Evolutionary conservation across 2,113 vertebrate genomes (phyloP), one percentile per base, ranked within the genome.

Genomic region (Passer montanus): DNA sequence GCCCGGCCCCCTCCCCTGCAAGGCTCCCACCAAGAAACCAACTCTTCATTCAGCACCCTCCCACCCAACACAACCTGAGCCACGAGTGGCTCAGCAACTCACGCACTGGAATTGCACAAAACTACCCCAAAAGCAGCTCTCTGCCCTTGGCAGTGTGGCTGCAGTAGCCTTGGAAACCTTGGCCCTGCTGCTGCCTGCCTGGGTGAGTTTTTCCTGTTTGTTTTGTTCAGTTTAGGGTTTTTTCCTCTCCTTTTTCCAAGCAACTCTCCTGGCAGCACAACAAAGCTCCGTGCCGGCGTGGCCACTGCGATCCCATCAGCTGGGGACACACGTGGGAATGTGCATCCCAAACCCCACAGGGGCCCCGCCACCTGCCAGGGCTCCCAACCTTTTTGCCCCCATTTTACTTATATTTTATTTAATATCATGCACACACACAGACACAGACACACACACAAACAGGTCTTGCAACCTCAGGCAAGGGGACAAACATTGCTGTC

Each of bases 141-240:
- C 39, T 41, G 21, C 3, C 1, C 55, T 53, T 4, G 8, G 52
- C 50, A 37, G 43, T 1, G 9, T 3, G 7, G 80, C 70, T 9
- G 2, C 69, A 7, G 92, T 90, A 92, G 79, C 93, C 94, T 60
- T 77, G 94, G 92, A 84, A 95, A 90, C 90, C 55, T 26, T 2
- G 1, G 43, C 19, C 1, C 1, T 0, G 15, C 44, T 1, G 3
- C 22, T 14, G 13, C 64, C 41, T 63, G 70, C 46, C 73, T 20
- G 56, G 46, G 9, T 31, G 33, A 13, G 4, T 5, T 67, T 55
- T 18, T 69, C n/a, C 28, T 43, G 28, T 85, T 93, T 47, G 49
- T 17, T 82, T 82, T 35, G 43, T n/a, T 73, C 11, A 28, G 17
- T 30, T 43, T 10, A 49, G 15, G 64, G 4, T 5, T 39, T 64